Evolutionary conservation across 37 sponge, comb jelly and placozoan genomes (phyloP).

Genomic region (Hexactinellida sp.): DNA sequence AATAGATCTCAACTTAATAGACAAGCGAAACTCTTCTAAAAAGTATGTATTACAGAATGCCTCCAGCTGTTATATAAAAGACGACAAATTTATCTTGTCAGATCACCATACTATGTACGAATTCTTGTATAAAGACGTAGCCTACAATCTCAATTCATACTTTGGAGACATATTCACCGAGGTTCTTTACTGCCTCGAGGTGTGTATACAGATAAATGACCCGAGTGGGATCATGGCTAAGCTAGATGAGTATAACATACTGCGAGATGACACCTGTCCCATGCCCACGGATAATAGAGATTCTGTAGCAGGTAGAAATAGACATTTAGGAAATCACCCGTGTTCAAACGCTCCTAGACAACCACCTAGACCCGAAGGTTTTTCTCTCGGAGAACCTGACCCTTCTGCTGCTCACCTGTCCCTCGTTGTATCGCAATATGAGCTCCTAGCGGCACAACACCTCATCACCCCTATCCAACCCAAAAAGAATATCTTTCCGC

Average conservation of each 20-base stretch:
- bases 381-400: slow-evolving; percentile 2
- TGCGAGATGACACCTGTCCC: too few species aligned
- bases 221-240: background rate
- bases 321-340: background rate
- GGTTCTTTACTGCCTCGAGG: background rate
- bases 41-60: background rate
- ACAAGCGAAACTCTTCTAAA: background rate
- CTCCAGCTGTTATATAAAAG: background rate
- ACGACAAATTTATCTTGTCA: background rate
- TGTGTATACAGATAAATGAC: background rate
- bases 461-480: background rate
- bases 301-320: background rate
- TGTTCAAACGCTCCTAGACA: background rate
- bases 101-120: background rate
- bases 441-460: background rate
- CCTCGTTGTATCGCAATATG: background rate
- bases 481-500: background rate
- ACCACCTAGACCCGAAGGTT: background rate
- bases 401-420: background rate
- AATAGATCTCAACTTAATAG: background rate
- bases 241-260: background rate
- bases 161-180: background rate
- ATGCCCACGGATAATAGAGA: background rate
- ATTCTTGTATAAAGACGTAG: background rate
- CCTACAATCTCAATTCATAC: background rate